Percentiles rank a stretch among this genome's conserved stretches.
These are phyloP conservation scores for Ptychodera flava DNA, from an alignment of 35 echinoderm and acorn worm genomes.

Conservation along the genomic window DNA sequence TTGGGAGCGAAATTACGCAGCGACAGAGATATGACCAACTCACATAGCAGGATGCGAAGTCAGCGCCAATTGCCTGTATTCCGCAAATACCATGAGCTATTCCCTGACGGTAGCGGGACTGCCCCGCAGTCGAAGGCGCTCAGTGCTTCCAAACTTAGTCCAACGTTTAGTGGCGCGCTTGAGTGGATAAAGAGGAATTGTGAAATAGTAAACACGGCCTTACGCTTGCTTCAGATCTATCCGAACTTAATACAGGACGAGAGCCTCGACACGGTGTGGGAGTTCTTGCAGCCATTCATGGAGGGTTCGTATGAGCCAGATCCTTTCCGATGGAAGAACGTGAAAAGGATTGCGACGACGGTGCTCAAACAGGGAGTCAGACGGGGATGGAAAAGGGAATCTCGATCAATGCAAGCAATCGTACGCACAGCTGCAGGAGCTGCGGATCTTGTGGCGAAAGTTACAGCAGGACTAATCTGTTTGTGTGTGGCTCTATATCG, in stretches of 20 bases:
- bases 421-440: not conserved
- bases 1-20: not conserved
- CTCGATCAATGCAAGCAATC: no score
- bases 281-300: constrained; percentile 37
- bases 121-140: not conserved
- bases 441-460: not conserved
- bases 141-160: not conserved
- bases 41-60: not conserved
- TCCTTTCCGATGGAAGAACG: no score
- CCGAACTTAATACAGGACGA: constrained; percentile 50
- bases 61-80: not conserved
- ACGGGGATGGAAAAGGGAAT: no score
- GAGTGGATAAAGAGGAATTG: constrained; percentile 52
- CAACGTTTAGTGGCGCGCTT: constrained; percentile 46
- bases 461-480: not conserved
- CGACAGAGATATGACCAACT: not conserved
- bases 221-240: constrained; percentile 42
- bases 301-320: not conserved
- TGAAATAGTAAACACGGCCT: constrained; percentile 31
- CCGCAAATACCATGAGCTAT: not conserved
- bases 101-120: not conserved
- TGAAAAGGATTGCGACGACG: no score
- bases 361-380: no score
- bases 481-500: not conserved
- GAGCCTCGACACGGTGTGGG: constrained; percentile 17